Percentiles rank a stretch among this genome's conserved stretches.
phyloP scores from a whole-genome alignment of 2,888 invertebrate species.

The Ceratothoa steindachneri region DNA sequence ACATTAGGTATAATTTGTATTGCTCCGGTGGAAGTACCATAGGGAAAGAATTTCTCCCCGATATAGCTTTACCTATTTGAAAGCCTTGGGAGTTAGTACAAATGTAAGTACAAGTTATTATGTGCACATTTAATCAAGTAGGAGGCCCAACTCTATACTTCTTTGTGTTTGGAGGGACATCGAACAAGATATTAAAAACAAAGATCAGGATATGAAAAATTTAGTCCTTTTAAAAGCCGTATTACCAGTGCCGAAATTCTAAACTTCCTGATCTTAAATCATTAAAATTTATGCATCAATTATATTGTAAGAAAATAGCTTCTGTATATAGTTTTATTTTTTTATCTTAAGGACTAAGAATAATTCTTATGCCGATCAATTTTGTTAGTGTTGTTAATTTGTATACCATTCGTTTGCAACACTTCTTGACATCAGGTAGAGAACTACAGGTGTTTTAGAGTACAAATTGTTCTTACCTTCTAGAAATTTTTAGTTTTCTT shows the following conservation, averaged over 20 bases:
- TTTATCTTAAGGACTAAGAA: background rate
- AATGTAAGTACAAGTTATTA: background rate
- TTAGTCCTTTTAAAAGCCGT: background rate
- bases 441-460: background rate
- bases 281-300: background rate
- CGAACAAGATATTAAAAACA: background rate
- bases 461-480: background rate
- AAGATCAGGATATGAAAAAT: background rate
- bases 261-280: background rate
- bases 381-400: background rate
- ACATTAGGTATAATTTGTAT: background rate
- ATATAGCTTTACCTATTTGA: background rate
- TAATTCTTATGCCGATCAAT: background rate
- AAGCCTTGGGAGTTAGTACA: background rate
- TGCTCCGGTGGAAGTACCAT: background rate
- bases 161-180: background rate
- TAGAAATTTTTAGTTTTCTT: background rate
- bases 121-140: background rate
- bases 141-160: background rate
- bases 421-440: background rate
- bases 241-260: background rate
- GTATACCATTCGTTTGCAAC: background rate
- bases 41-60: background rate
- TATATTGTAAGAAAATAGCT: background rate
- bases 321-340: background rate